A percentile compares a stretch with the other conserved stretches of the same genome.
Conservation (phyloP, 2,888 invertebrate species). For the Parnassius orleans region DNA sequence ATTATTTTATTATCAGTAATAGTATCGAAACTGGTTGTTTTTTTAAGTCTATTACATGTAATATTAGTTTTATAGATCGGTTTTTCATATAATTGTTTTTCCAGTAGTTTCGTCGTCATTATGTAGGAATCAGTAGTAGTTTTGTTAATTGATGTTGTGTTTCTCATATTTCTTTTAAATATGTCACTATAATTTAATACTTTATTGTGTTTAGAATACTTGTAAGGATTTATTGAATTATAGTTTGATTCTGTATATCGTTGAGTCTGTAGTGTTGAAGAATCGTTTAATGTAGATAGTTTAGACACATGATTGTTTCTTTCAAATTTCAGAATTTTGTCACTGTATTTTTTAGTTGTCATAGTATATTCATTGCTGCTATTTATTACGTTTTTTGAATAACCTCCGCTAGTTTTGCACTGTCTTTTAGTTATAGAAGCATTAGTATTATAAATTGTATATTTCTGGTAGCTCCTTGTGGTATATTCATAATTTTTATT, state of each 20-base stretch:
- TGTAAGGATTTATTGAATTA: background rate
- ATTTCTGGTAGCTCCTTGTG: background rate
- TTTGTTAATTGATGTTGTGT: background rate
- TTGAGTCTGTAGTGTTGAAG: background rate
- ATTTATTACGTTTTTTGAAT: background rate
- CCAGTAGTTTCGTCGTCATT: background rate
- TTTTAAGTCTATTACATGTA: too few species aligned
- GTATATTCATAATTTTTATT: background rate
- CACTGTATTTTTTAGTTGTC: background rate
- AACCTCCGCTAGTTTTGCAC: background rate
- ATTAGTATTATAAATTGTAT: too few species aligned
- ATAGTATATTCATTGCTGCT: background rate
- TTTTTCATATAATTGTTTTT: background rate
- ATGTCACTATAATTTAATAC: background rate
- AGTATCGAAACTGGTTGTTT: background rate
- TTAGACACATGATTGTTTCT: background rate
- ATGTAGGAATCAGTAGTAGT: background rate
- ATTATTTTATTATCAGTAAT: background rate
- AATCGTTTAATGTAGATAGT: background rate
- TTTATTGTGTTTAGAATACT: background rate
- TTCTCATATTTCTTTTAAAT: background rate
- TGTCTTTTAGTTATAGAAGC: background rate
- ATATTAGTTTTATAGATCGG: background rate
- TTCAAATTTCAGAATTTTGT: background rate
- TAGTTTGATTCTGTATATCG: background rate